Base-by-base conservation (phyloP, 2,113 vertebrate species). In the Pedionomus torquatus region DNA sequence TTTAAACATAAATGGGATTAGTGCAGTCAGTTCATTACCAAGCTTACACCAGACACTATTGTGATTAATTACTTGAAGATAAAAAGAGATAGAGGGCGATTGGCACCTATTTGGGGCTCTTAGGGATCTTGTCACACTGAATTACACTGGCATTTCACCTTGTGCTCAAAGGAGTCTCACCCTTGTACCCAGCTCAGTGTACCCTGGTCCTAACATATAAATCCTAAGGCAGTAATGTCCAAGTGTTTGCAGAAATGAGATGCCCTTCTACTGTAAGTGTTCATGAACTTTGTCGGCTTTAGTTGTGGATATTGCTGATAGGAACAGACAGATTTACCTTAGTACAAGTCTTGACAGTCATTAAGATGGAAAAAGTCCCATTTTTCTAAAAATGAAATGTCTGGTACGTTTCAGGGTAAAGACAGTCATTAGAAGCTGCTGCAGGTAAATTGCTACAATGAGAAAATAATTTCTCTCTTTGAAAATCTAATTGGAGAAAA, bases 31-130 rank as follows among this genome's bases (percentile, higher is more conserved):
- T 83, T 95, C 5, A 54, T 83, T 83, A 58, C 44, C 44, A 68
- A 35, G 66, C 72, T 75, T 46, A 64, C 10, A 83, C 17, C 23
- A 84, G 15, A 20, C 0, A 0, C 19, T 82, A 24, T 63, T 81
- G 66, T 37, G n/a, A 74, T 87, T 90, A 77, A 97, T 93, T 81
- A 46, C 51, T 51, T 66, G 23, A 74, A 58, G 74, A 63, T 55
- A 66, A 49, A n/a, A 72, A 76, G 7, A 75, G n/a, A 31, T 9
- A 64, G 23, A 51, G 8, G 2, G 26, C 51, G 68, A 75, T 10
- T 92, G 80, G 54, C 60, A 54, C 7, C 8, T 77, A 13, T 31
- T 46, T 74, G 0, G 0, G 41, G 11, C 21, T 86, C 26, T 65
- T 44, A 11, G 24, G 11, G 21, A 17, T 65, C 63, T 66, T 85